These are phyloP conservation scores for Neotoxoptera formosana DNA, from an alignment of 1,140 invertebrate genomes.

Conservation along the genomic window DNA sequence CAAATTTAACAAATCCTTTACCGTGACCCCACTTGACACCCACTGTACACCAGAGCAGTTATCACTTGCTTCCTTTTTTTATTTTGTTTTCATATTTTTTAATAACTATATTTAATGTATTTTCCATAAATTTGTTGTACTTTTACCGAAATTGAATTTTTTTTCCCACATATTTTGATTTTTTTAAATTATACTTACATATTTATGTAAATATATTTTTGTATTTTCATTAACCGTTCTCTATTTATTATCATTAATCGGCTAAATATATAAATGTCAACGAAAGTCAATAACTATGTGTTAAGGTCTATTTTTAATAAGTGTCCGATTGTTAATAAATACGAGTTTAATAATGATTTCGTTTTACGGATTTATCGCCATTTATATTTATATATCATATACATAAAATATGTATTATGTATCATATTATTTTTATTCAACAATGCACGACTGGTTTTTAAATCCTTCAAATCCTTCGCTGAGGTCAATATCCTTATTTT, in stretches of 20 bases:
- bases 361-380: neutral
- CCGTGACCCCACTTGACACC: no score
- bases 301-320: neutral
- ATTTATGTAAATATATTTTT: no score
- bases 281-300: neutral
- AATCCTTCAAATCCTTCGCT: neutral
- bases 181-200: no score
- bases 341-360: neutral
- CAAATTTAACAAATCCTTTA: no score
- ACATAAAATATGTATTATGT: neutral
- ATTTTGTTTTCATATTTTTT: no score
- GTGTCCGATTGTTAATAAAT: neutral
- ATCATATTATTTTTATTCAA: neutral
- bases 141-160: no score
- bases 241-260: neutral
- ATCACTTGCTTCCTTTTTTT: no score
- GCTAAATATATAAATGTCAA: neutral
- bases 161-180: no score
- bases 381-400: neutral
- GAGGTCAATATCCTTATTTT: slow-evolving; percentile 7
- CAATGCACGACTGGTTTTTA: neutral
- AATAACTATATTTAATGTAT: no score
- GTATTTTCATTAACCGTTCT: no score
- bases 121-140: no score
- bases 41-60: no score